Percentiles rank a stretch among this genome's conserved stretches.
These are phyloP conservation scores for Nasonia longicornis DNA, from an alignment of 1,140 invertebrate species.

Conservation along the genomic window DNA sequence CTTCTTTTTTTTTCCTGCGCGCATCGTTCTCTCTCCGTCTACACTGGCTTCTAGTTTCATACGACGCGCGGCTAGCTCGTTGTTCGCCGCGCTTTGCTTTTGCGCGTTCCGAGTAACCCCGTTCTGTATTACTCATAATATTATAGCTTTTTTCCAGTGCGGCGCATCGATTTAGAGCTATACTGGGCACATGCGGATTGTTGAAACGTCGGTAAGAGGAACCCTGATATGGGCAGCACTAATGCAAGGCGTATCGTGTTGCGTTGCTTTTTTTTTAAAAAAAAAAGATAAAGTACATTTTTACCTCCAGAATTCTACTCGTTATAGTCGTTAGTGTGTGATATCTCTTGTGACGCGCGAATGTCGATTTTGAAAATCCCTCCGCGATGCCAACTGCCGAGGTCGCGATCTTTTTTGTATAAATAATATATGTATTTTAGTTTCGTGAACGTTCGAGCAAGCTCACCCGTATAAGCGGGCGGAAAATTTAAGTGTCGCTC, in stretches of 20 bases:
- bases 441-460: neutral
- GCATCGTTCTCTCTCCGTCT: neutral
- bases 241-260: too few relatives aligned
- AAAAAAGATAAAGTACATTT: too few relatives aligned
- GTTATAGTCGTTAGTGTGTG: neutral
- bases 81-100: neutral
- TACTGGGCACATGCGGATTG: neutral
- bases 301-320: neutral
- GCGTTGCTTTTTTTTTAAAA: too few relatives aligned
- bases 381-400: slow-evolving; percentile 1
- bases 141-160: neutral
- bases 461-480: neutral
- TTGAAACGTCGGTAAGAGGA: neutral
- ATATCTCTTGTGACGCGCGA: neutral
- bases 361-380: slow-evolving; percentile 1
- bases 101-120: neutral
- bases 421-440: neutral
- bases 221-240: neutral
- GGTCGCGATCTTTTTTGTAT: neutral
- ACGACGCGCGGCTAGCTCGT: neutral
- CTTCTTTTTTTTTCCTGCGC: neutral
- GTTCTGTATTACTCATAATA: neutral
- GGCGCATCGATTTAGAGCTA: neutral
- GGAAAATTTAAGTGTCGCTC: neutral
- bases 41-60: neutral